These are phyloP conservation scores for Aspidapion aeneum DNA, from an alignment of 2,888 invertebrate species.

Conservation along the genomic window DNA sequence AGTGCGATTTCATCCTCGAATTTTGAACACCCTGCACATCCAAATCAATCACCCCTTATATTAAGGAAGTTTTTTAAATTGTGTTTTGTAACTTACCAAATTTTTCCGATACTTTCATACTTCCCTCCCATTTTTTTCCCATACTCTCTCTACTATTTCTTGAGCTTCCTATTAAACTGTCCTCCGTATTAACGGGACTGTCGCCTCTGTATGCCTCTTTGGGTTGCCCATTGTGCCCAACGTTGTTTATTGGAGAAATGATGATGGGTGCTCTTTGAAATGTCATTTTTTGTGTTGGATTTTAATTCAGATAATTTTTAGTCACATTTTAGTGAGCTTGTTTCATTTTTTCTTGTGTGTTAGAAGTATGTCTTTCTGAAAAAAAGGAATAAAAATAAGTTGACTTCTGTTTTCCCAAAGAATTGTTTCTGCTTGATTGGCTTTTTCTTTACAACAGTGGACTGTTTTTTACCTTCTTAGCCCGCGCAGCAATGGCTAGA, in stretches of 20 bases:
- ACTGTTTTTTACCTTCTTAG: too few relatives aligned
- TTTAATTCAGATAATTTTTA: too few relatives aligned
- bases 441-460: too few relatives aligned
- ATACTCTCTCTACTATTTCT: background rate
- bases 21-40: too few relatives aligned
- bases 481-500: too few relatives aligned
- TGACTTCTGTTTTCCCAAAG: too few relatives aligned
- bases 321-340: background rate
- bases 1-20: too few relatives aligned
- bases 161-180: background rate
- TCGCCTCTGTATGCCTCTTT: background rate
- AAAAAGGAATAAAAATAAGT: background rate
- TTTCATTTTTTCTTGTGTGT: background rate
- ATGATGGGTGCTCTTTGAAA: background rate
- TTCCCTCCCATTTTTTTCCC: background rate
- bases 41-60: too few relatives aligned
- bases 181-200: background rate
- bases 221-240: background rate
- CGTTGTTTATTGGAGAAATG: background rate
- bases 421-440: too few relatives aligned
- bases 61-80: too few relatives aligned
- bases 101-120: background rate
- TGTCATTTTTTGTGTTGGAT: background rate
- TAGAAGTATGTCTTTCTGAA: background rate
- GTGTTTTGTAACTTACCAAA: too few relatives aligned